Evolutionary conservation across 2,888 invertebrate species (phyloP).

Genomic region (Synanthedon vespiformis): DNA sequence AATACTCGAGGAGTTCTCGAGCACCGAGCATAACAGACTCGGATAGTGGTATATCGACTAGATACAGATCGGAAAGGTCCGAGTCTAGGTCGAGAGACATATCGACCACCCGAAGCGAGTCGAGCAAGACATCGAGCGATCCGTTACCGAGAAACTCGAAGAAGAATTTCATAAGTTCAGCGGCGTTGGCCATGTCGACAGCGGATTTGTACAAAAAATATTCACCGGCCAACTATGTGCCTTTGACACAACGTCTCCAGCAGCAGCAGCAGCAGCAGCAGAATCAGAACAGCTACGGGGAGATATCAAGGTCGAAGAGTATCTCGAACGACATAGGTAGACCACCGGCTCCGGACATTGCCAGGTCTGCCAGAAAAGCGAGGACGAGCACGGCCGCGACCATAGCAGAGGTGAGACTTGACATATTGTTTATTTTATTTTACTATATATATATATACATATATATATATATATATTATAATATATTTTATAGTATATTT

Average conservation of each 20-base stretch:
- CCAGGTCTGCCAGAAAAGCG: constrained; percentile 36
- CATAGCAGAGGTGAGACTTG: constrained; percentile 41
- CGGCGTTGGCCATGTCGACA: constrained; percentile 68
- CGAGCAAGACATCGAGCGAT: constrained; percentile 53
- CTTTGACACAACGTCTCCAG: constrained; percentile 59
- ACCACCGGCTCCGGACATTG: constrained; percentile 45
- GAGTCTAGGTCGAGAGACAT: constrained; percentile 68
- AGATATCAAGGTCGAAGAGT: constrained; percentile 66
- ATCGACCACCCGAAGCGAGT: constrained; percentile 67
- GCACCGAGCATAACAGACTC: constrained; percentile 61
- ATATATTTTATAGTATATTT: background rate
- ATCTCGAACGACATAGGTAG: constrained; percentile 71
- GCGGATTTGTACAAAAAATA: constrained; percentile 81
- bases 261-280: constrained; percentile 32
- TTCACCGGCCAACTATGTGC: constrained; percentile 80
- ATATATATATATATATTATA: too few species aligned
- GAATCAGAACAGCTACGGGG: constrained; percentile 38
- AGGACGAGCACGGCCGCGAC: constrained; percentile 47
- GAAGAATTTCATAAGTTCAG: constrained; percentile 57
- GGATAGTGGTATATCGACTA: constrained; percentile 51
- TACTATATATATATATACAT: background rate
- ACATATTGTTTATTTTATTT: background rate
- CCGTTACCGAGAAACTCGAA: constrained; percentile 37
- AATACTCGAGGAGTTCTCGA: constrained; percentile 42
- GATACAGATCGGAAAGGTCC: constrained; percentile 52